Base-by-base conservation (phyloP, 2,113 vertebrate genomes). In the Chinchilla lanigera region DNA sequence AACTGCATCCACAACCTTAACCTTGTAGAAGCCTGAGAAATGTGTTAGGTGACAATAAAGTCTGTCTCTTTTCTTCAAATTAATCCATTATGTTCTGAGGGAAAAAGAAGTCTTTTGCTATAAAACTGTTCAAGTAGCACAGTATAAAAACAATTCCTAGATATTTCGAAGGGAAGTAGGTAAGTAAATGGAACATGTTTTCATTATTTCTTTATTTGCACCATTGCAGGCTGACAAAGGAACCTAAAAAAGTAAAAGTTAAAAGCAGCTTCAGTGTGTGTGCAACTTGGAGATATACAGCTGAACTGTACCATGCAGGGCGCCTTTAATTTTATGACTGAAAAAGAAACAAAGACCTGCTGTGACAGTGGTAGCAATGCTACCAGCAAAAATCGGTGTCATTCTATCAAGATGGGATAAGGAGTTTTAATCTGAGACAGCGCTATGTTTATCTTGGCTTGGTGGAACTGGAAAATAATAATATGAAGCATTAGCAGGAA, bases 401-500 rank as follows among this genome's bases (percentile, higher is more conserved):
- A 61, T 87, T 93, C 77, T 85, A 35, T 14, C 30, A 94, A 80
- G 33, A 67, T 22, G 54, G 83, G 54, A 90, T 61, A 96, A 89
- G 94, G 84, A 95, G 83, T 97, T 89, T 65, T 61, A 95, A 98
- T 97, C 93, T 95, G 86, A 84, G 96, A 80, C 90, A 89, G 91
- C 30, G 47, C 44, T 78, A 61, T 91, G 94, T 96, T 98, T 97
- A 98, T 98, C 97, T 98, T 78, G 95, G 94, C 84, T 83, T 0
- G 65, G 81, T 93, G 86, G 93, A 98, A 90, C 7, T 82, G 82
- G 65, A 78, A 92, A 96, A 96, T 95, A 97, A 96, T 94, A 91
- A 67, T 67, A 63, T 95, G 86, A 13, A 47, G 56, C 24, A 11
- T 4, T 4, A 14, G 19, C 24, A 80, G 95, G 35, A 98, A 95